Percentiles rank a stretch among this genome's conserved stretches.
phyloP scores from a whole-genome alignment of 2,888 invertebrate species.

The Platerodrilus igneus region DNA sequence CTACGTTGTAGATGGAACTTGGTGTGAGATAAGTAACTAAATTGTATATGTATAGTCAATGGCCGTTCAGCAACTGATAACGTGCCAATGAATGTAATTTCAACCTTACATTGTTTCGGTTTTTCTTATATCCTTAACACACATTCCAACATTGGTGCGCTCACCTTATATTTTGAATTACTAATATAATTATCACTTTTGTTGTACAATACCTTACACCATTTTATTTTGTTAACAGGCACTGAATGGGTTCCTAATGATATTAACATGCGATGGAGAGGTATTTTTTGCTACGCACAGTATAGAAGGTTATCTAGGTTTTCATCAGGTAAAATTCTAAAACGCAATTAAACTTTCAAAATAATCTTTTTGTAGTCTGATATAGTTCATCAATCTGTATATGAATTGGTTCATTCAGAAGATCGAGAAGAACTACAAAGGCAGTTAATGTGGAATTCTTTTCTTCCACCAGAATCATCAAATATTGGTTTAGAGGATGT shows the following conservation, averaged over 20 bases:
- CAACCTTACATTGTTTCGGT: no score
- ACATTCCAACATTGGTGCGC: no score
- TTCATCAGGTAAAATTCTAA: slow-evolving; percentile 84
- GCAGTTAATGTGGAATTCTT: slow-evolving; percentile 92
- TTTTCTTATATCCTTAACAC: no score
- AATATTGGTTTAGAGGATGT: slow-evolving; percentile 82
- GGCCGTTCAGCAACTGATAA: no score
- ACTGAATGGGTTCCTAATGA: slow-evolving; percentile 97
- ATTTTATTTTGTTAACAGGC: slow-evolving; percentile 66
- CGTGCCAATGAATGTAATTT: no score
- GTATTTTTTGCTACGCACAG: slow-evolving; percentile 99
- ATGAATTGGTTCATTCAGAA: slow-evolving; percentile 98
- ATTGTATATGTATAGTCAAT: no score
- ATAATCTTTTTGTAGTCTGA: slow-evolving; percentile 76
- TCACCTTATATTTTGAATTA: no score
- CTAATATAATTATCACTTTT: neutral
- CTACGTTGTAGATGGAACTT: no score
- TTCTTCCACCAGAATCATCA: slow-evolving; percentile 74
- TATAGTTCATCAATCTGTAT: slow-evolving; percentile 98
- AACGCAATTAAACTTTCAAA: slow-evolving; percentile 10
- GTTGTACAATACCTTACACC: slow-evolving; percentile 9
- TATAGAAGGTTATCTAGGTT: slow-evolving; percentile 99
- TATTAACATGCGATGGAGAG: slow-evolving; percentile 97
- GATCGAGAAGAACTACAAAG: slow-evolving; percentile 95
- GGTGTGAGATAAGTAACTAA: no score